phyloP scores from a whole-genome alignment of 2,797 vertebrate genomes.

The Typhlichthys eigenmanni region DNA sequence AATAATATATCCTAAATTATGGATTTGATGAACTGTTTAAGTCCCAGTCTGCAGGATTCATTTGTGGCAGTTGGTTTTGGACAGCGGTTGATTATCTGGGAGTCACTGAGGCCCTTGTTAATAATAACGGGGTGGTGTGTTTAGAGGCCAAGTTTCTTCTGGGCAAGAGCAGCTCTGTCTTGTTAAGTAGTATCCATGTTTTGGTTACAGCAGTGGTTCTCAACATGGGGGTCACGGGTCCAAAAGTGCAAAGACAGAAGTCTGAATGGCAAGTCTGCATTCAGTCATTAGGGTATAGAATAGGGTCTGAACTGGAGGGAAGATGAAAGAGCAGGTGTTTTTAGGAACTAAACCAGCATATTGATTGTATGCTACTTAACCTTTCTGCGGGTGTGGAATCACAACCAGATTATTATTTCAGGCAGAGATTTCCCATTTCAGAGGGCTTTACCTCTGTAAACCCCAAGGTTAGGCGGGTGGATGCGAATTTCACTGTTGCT shows the following conservation, averaged over 20 bases:
- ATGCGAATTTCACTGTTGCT: constrained; percentile 5
- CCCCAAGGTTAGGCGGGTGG: constrained; percentile 4
- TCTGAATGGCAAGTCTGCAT: background rate
- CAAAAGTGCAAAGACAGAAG: background rate
- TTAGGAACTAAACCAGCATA: background rate
- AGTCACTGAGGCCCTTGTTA: background rate
- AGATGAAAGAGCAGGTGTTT: constrained; percentile 14
- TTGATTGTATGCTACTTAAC: background rate
- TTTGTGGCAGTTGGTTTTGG: no score
- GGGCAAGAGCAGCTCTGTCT: background rate
- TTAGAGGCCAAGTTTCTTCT: background rate
- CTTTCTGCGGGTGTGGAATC: background rate
- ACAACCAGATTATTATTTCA: constrained; percentile 15
- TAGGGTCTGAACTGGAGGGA: background rate
- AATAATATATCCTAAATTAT: no score
- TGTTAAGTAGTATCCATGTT: background rate
- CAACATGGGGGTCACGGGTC: no score
- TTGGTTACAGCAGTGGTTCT: background rate
- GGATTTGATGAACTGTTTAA: no score
- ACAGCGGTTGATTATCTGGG: no score
- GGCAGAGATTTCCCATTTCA: constrained; percentile 6
- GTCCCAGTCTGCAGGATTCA: no score
- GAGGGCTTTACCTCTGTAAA: constrained; percentile 12
- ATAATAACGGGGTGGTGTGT: background rate
- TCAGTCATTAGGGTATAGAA: background rate